Conservation (phyloP, 1,140 invertebrate genomes). For the Olivierus martensii region DNA sequence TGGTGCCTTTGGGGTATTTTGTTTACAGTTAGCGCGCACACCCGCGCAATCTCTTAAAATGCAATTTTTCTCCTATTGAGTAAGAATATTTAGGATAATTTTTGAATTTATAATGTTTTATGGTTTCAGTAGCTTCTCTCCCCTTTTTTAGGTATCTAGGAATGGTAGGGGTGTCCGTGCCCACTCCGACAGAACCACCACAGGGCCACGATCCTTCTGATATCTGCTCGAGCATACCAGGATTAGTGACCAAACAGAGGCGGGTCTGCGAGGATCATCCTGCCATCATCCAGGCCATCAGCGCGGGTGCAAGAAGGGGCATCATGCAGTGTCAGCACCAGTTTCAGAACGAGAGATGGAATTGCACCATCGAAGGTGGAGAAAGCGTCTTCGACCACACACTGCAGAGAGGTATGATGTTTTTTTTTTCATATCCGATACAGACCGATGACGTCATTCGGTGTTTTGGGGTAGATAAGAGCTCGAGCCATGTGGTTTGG, state of each 20-base stretch:
- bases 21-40: too few species aligned
- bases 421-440: not conserved
- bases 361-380: conserved; percentile 34
- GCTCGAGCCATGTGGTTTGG: too few species aligned
- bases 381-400: conserved; percentile 34
- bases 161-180: conserved; percentile 32
- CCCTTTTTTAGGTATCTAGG: conserved; percentile 36
- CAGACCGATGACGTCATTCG: too few species aligned
- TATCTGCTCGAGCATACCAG: conserved; percentile 26
- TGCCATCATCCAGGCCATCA: conserved; percentile 36
- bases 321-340: conserved; percentile 43
- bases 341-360: conserved; percentile 44
- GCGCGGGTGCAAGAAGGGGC: conserved; percentile 37
- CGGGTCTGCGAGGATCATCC: conserved; percentile 39
- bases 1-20: too few species aligned
- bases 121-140: not conserved
- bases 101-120: too few species aligned
- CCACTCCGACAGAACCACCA: conserved; percentile 21
- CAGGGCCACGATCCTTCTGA: conserved; percentile 19
- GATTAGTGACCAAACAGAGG: conserved; percentile 35
- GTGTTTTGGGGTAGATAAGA: too few species aligned
- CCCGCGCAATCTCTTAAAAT: too few species aligned
- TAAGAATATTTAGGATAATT: too few species aligned
- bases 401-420: conserved; percentile 29
- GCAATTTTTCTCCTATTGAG: too few species aligned